Conservation (phyloP, 1,140 invertebrate species). For the Mylabris phalerata region DNA sequence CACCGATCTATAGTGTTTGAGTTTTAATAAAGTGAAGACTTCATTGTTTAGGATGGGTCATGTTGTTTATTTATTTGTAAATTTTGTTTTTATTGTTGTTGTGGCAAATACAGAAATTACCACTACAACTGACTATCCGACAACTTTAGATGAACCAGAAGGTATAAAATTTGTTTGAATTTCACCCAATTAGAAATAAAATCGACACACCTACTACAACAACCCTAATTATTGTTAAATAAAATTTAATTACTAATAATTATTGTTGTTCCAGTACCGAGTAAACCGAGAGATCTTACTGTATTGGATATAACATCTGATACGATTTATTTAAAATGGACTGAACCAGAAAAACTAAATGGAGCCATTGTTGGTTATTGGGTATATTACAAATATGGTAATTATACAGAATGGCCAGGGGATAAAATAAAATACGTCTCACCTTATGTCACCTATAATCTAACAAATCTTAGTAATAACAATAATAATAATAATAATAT, state of each 20-base stretch:
- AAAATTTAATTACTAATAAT: background rate
- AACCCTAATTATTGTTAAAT: too few relatives aligned
- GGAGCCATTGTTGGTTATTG: constrained; percentile 64
- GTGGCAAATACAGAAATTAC: too few relatives aligned
- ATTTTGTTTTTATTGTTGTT: too few relatives aligned
- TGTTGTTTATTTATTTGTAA: constrained; percentile 33
- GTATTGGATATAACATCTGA: constrained; percentile 65
- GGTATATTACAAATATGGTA: constrained; percentile 62
- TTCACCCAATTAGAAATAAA: too few relatives aligned
- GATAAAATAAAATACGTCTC: constrained; percentile 46
- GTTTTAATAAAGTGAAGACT: constrained; percentile 3
- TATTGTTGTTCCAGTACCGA: constrained; percentile 53
- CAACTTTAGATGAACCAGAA: constrained; percentile 11
- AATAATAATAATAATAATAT: constrained; percentile 11
- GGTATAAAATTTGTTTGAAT: background rate
- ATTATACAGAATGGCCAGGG: constrained; percentile 57
- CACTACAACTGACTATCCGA: constrained; percentile 18
- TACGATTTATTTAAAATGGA: constrained; percentile 73
- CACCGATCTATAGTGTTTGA: too few relatives aligned
- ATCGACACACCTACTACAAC: constrained; percentile 25
- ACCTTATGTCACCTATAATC: constrained; percentile 47
- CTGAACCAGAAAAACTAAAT: constrained; percentile 64
- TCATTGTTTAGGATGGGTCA: constrained; percentile 34
- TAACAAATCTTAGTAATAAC: constrained; percentile 58
- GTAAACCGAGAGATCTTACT: constrained; percentile 72